These are phyloP conservation scores for Sceloporus undulatus DNA, from an alignment of 2,113 vertebrate genomes.

Conservation along the genomic window DNA sequence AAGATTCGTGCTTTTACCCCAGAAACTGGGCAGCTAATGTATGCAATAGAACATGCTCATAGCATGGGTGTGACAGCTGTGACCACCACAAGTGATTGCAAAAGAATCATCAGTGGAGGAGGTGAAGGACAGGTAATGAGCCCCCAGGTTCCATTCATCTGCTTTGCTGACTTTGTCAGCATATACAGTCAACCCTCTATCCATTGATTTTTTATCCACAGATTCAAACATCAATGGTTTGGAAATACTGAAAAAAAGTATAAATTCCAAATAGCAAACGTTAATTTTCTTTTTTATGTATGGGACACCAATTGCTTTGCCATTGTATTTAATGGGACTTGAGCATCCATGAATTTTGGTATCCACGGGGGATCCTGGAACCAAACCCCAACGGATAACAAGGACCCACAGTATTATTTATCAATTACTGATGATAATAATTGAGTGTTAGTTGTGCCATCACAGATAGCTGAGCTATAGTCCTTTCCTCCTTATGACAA, in stretches of 20 bases:
- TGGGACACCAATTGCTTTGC: too few species aligned
- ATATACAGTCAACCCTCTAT: not conserved
- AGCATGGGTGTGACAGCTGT: conserved; percentile 85
- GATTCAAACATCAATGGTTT: too few species aligned
- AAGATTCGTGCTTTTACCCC: conserved; percentile 87
- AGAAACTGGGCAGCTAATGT: conserved; percentile 81
- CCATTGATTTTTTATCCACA: too few species aligned
- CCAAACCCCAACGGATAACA: too few species aligned
- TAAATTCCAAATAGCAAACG: too few species aligned
- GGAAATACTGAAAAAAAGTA: too few species aligned
- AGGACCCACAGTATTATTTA: not conserved
- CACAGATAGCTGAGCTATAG: not conserved
- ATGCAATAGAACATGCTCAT: conserved; percentile 83
- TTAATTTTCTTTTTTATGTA: too few species aligned
- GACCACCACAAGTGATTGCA: conserved; percentile 83
- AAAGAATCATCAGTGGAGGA: conserved; percentile 87
- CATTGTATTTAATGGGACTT: too few species aligned
- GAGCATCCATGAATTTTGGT: too few species aligned
- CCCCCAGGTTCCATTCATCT: not conserved
- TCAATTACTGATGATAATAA: not conserved
- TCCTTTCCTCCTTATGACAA: not conserved
- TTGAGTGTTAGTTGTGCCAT: not conserved
- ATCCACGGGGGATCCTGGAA: too few species aligned
- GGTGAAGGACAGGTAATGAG: conserved; percentile 86
- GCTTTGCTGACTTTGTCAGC: not conserved